Conservation (phyloP, 2,113 vertebrate genomes). For the Procavia capensis region DNA sequence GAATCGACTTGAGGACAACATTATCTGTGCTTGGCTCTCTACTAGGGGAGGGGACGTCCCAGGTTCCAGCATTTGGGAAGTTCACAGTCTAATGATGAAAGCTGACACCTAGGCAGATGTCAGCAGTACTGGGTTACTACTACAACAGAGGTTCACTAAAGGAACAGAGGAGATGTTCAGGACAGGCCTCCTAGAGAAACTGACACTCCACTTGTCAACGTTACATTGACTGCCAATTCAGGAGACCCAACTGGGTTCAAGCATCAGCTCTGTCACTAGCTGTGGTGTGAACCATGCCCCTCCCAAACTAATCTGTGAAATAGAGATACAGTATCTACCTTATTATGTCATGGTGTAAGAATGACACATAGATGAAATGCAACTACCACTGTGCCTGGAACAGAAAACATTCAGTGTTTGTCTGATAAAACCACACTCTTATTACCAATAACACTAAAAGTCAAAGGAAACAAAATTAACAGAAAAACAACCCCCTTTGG, state of each 20-base stretch:
- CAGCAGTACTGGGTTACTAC: background rate
- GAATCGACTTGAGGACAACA: background rate
- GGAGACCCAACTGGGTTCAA: background rate
- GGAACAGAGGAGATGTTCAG: background rate
- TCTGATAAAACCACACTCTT: background rate
- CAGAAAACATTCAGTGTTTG: background rate
- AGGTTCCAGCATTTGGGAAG: background rate
- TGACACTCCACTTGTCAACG: background rate
- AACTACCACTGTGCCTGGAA: background rate
- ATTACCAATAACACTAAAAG: constrained; percentile 44
- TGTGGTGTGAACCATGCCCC: background rate
- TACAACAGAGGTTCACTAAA: background rate
- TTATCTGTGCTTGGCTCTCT: background rate
- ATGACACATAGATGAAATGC: background rate
- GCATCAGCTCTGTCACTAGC: background rate
- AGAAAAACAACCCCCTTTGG: background rate
- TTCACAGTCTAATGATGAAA: background rate
- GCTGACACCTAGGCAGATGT: background rate
- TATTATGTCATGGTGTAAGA: background rate
- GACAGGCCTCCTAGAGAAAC: constrained; percentile 10
- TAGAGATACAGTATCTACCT: background rate
- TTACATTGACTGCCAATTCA: background rate
- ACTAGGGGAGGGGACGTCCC: background rate
- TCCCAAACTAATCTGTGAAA: background rate
- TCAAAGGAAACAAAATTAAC: constrained; percentile 31